Percentiles rank a stretch among this genome's conserved stretches.
Evolutionary conservation across 2,888 invertebrate genomes (phyloP).

Genomic region (Meiosimyza platycephala): DNA sequence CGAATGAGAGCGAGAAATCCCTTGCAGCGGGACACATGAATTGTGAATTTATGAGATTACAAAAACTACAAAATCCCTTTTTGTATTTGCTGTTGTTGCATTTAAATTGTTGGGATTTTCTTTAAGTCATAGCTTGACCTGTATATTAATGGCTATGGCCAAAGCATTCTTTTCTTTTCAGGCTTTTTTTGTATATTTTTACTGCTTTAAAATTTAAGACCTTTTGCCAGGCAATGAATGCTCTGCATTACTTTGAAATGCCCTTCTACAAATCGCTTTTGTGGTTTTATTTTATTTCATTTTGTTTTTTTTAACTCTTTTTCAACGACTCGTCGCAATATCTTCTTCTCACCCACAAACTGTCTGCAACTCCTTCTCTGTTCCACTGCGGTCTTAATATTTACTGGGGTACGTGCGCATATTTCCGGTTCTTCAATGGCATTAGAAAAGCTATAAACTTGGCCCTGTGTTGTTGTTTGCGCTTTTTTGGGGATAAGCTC

Average conservation of each 20-base stretch:
- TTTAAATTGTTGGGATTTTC: constrained; percentile 3
- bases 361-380: neutral
- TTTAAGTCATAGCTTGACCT: neutral
- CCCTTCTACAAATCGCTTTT: constrained; percentile 28
- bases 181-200: too few relatives aligned
- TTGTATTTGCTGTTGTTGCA: neutral
- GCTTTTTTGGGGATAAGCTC: constrained; percentile 7
- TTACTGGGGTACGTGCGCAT: neutral
- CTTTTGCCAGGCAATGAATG: neutral
- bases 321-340: neutral
- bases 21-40: neutral
- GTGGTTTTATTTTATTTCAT: constrained; percentile 18
- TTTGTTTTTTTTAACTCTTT: neutral
- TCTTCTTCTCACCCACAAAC: too few relatives aligned
- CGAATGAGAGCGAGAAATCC: neutral
- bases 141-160: neutral
- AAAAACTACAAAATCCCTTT: constrained; percentile 30
- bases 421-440: neutral
- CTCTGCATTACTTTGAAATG: neutral
- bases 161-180: neutral
- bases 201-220: constrained; percentile 4
- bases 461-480: neutral
- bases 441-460: constrained; percentile 17
- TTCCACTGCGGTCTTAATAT: neutral
- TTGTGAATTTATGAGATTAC: constrained; percentile 38